These are phyloP conservation scores for Danaus melanippus DNA, from an alignment of 1,140 invertebrate species.

Conservation along the genomic window DNA sequence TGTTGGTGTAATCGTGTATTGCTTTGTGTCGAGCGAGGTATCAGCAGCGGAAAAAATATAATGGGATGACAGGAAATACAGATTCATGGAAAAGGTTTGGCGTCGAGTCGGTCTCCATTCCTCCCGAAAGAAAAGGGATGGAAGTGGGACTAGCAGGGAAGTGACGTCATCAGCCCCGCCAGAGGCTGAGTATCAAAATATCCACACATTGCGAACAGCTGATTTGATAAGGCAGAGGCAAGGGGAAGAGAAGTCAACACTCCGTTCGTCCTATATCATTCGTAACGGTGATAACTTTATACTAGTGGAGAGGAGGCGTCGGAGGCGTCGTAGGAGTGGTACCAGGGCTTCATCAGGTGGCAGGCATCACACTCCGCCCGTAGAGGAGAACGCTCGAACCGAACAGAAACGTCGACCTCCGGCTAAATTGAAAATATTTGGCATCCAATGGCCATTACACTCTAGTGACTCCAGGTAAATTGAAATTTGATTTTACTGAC, in stretches of 20 bases:
- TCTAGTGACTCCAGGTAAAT: slow-evolving; percentile 63
- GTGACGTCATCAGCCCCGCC: slow-evolving; percentile 48
- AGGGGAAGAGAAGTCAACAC: slow-evolving; percentile 63
- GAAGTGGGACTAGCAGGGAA: slow-evolving; percentile 62
- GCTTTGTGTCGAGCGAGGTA: slow-evolving; percentile 26
- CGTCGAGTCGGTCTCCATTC: slow-evolving; percentile 71
- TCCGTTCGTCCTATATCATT: slow-evolving; percentile 68
- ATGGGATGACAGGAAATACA: slow-evolving; percentile 68
- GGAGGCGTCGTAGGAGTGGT: slow-evolving; percentile 59
- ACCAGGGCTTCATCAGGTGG: slow-evolving; percentile 60
- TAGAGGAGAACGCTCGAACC: slow-evolving; percentile 50
- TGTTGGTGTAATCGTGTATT: slow-evolving; percentile 21
- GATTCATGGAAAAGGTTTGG: slow-evolving; percentile 73
- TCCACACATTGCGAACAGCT: slow-evolving; percentile 64
- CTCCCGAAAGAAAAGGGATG: slow-evolving; percentile 71
- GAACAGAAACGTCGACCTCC: slow-evolving; percentile 65
- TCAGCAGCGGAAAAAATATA: slow-evolving; percentile 35
- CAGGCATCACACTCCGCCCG: slow-evolving; percentile 57
- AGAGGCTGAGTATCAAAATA: slow-evolving; percentile 65
- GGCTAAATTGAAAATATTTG: slow-evolving; percentile 64
- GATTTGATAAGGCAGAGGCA: slow-evolving; percentile 61
- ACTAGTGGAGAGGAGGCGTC: slow-evolving; percentile 62
- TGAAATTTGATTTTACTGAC: neutral
- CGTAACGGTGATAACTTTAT: slow-evolving; percentile 69
- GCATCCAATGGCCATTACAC: slow-evolving; percentile 71